These are phyloP conservation scores for Campoletis sonorensis DNA, from an alignment of 1,140 invertebrate species.

Conservation along the genomic window DNA sequence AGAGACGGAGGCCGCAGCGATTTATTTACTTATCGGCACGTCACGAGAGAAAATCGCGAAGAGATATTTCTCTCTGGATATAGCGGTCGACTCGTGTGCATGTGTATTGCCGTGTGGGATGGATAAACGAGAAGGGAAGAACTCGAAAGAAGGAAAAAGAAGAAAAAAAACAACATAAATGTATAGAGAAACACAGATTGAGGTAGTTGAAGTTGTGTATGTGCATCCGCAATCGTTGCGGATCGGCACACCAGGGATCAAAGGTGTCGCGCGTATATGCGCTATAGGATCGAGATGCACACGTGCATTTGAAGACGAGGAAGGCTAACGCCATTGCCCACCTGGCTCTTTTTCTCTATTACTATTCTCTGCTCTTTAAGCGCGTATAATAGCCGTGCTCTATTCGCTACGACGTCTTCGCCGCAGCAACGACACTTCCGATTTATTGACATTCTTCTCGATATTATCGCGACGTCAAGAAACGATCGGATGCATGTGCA, in stretches of 20 bases:
- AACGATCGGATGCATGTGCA: no score
- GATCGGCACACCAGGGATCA: slow-evolving; percentile 44
- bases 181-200: no score
- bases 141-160: background rate
- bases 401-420: background rate
- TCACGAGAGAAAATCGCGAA: slow-evolving; percentile 17
- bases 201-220: background rate
- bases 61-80: slow-evolving; percentile 2
- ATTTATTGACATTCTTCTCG: slow-evolving; percentile 5
- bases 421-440: slow-evolving; percentile 2
- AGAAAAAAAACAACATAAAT: background rate
- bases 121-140: slow-evolving; percentile 1
- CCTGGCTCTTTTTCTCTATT: slow-evolving; percentile 7
- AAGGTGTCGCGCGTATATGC: slow-evolving; percentile 44
- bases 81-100: background rate
- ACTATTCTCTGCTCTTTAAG: no score
- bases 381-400: background rate
- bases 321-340: slow-evolving; percentile 6
- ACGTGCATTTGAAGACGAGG: slow-evolving; percentile 23
- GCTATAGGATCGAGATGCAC: slow-evolving; percentile 7
- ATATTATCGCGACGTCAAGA: background rate
- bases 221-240: slow-evolving; percentile 33
- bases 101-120: background rate
- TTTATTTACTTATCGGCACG: slow-evolving; percentile 21
- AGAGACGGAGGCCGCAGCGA: background rate